Evolutionary conservation across 2,888 invertebrate species (phyloP), one percentile per base, ranked within the genome.

Genomic region (Stictocephala bisonia): DNA sequence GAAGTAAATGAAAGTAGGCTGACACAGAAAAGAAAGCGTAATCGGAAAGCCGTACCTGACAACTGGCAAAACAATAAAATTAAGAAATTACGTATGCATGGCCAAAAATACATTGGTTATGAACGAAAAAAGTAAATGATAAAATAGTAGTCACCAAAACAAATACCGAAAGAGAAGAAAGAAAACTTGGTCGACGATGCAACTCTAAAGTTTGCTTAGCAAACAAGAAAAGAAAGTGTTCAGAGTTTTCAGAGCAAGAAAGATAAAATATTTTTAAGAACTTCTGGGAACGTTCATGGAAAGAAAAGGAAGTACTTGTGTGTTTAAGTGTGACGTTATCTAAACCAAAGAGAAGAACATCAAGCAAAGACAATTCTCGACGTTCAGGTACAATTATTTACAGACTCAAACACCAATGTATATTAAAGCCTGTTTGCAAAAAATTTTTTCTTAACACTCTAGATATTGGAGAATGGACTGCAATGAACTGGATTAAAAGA

Each of bases 91-190:
- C 51, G 51, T 20, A 64, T 64, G 40, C 13, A n/a, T 40, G 15
- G 18, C 11, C 35, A 64, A 40, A 64, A 40, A 35, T 64, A 64
- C 41, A 64, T 22, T 64, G 40, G 41, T 18, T 64, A 64, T 22
- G 64, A 64, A 64, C 40, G 41, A 64, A 40, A 41, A 40, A 64
- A 40, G 41, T 51, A 51, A 51, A 51, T 4, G 9, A 51, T 9
- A 51, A 51, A 51, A 51, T 51, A 20, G 51, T 51, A 20, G 51
- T 51, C 9, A 51, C 51, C 3, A 51, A 51, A 51, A 51, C 51
- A 51, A 51, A 51, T 22, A 3, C 9, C 3, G 51, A 51, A 51
- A 51, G 51, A 51, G 51, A 15, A 18, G 51, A 51, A 51, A 51
- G 51, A 9, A 51, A 51, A 18, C 51, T 51, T 51, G 51, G 51